phyloP scores from a whole-genome alignment of 92 coral and sea anemone species.

The Diadumene lineata region DNA sequence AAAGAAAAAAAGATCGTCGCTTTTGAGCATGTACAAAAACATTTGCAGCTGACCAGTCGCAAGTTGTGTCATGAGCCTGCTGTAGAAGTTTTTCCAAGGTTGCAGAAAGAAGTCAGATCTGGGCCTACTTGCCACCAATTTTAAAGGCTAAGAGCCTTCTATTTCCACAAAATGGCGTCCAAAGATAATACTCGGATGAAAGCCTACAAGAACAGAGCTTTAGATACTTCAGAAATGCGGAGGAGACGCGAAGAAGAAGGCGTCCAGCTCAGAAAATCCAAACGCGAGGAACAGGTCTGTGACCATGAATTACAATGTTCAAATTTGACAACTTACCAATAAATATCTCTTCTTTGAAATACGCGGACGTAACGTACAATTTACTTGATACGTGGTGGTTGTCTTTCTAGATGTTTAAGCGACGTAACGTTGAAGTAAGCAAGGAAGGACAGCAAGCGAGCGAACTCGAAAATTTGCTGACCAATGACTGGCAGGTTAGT shows the following conservation, averaged over 20 bases:
- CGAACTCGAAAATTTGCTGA: slow-evolving; percentile 82
- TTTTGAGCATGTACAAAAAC: not conserved
- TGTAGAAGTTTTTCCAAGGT: slow-evolving; percentile 9
- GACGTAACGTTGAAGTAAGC: slow-evolving; percentile 84
- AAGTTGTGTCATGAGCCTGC: slow-evolving; percentile 29
- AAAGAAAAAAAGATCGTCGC: not conserved
- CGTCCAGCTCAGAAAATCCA: slow-evolving; percentile 94
- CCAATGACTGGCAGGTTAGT: slow-evolving; percentile 39
- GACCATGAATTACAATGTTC: slow-evolving; percentile 3
- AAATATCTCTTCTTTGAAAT: not conserved
- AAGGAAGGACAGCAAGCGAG: slow-evolving; percentile 49
- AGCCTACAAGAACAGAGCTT: slow-evolving; percentile 97
- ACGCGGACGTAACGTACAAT: not conserved
- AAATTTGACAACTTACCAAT: not conserved
- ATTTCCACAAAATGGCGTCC: slow-evolving; percentile 71
- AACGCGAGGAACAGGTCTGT: slow-evolving; percentile 94
- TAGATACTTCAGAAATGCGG: slow-evolving; percentile 89
- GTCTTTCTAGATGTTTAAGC: slow-evolving; percentile 83
- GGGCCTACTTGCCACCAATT: slow-evolving; percentile 41
- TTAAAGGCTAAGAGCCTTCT: slow-evolving; percentile 39
- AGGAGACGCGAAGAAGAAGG: slow-evolving; percentile 99
- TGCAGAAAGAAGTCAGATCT: slow-evolving; percentile 35
- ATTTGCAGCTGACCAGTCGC: slow-evolving; percentile 11
- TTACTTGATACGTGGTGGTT: not conserved
- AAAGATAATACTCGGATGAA: slow-evolving; percentile 86